Conservation (phyloP, 2,797 vertebrate genomes). For the Eptatretus atami region DNA sequence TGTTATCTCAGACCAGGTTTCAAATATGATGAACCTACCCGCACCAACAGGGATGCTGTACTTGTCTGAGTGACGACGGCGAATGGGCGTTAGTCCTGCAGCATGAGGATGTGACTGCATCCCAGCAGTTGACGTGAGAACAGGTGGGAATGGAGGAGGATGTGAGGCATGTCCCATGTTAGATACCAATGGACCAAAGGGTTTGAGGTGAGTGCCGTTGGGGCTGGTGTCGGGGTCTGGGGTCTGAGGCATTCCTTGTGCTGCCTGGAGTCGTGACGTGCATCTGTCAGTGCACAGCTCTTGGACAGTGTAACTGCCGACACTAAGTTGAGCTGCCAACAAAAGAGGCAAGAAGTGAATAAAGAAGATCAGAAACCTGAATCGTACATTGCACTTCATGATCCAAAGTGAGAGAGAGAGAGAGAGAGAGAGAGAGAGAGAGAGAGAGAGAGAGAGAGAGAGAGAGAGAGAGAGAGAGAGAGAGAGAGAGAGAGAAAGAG, state of each 20-base stretch:
- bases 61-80: conserved; percentile 77
- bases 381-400: too few relatives aligned
- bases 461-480: not conserved
- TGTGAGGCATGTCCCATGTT: conserved; percentile 4
- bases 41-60: conserved; percentile 94
- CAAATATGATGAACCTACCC: conserved; percentile 20
- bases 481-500: not conserved
- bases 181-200: not conserved
- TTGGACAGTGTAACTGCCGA: conserved; percentile 1
- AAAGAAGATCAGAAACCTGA: not conserved
- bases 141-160: not conserved
- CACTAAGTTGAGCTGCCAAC: conserved; percentile 2
- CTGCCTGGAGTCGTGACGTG: not conserved
- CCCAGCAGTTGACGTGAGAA: not conserved
- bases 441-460: too few relatives aligned
- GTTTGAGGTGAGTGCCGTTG: conserved; percentile 1
- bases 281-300: not conserved
- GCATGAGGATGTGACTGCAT: not conserved
- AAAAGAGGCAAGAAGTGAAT: not conserved
- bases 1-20: too few relatives aligned
- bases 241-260: not conserved
- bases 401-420: not conserved
- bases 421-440: not conserved
- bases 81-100: conserved; percentile 27
- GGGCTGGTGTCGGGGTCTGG: conserved; percentile 2